phyloP scores from a whole-genome alignment of 2,113 vertebrate species.

The Amphilophus citrinellus region DNA sequence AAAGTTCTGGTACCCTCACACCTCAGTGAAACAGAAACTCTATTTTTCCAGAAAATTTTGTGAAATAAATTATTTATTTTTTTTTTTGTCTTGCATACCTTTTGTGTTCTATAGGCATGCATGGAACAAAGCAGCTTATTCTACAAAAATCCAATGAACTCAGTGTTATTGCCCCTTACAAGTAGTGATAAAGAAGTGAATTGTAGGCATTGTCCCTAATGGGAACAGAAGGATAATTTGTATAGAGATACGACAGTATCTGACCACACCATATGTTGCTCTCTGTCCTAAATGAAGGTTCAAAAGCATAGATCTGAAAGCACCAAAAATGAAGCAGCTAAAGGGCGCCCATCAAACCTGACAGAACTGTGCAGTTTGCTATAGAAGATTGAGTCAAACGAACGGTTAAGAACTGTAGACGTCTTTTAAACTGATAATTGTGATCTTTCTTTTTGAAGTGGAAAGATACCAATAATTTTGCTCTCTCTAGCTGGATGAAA shows the following conservation, averaged over 20 bases:
- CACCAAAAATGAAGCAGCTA: neutral
- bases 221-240: neutral
- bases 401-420: neutral
- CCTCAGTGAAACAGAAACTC: neutral
- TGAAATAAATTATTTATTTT: neutral
- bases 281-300: neutral
- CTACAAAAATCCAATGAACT: neutral
- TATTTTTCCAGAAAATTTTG: fast-evolving
- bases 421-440: neutral
- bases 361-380: neutral
- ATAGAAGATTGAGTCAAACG: fast-evolving
- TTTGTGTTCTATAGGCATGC: neutral
- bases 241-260: neutral
- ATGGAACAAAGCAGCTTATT: neutral
- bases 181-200: neutral
- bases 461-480: neutral
- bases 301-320: neutral
- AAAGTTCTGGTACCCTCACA: fast-evolving
- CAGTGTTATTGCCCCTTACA: neutral
- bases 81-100: neutral
- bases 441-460: neutral
- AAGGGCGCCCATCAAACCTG: neutral
- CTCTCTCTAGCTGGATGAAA: neutral
- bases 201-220: neutral
- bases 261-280: neutral